Conservation (phyloP, 2,113 vertebrate species). For the Colaptes auratus region DNA sequence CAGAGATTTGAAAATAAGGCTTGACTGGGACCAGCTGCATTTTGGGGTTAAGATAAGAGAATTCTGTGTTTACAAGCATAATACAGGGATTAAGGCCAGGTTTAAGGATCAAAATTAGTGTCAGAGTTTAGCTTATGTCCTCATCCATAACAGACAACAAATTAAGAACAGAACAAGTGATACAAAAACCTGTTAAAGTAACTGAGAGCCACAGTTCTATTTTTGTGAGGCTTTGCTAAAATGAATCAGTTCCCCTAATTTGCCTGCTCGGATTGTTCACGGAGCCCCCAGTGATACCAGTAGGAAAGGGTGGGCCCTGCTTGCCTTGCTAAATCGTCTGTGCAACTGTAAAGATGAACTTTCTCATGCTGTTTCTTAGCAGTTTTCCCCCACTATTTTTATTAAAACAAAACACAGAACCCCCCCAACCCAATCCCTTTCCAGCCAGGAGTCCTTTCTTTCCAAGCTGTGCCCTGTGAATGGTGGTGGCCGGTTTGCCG, state of each 20-base stretch:
- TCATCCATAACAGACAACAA: not conserved
- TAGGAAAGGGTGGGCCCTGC: fast-evolving
- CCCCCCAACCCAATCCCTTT: not conserved
- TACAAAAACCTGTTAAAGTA: not conserved
- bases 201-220: not conserved
- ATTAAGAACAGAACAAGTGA: not conserved
- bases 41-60: not conserved
- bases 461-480: not conserved
- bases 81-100: not conserved
- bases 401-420: not conserved
- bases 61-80: not conserved
- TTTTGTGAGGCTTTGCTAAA: not conserved
- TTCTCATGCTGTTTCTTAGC: not conserved
- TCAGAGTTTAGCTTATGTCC: not conserved
- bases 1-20: not conserved
- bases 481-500: fast-evolving
- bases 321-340: not conserved
- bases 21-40: not conserved
- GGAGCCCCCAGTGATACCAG: not conserved
- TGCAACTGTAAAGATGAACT: not conserved
- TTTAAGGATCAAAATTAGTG: not conserved
- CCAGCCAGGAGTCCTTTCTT: not conserved
- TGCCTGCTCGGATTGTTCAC: not conserved
- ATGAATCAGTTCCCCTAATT: not conserved
- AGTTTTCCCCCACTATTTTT: slow-evolving; percentile 23